A percentile compares a stretch with the other conserved stretches of the same genome.
phyloP scores from a whole-genome alignment of 1,140 invertebrate species.

The Rhyacophila brunnea region DNA sequence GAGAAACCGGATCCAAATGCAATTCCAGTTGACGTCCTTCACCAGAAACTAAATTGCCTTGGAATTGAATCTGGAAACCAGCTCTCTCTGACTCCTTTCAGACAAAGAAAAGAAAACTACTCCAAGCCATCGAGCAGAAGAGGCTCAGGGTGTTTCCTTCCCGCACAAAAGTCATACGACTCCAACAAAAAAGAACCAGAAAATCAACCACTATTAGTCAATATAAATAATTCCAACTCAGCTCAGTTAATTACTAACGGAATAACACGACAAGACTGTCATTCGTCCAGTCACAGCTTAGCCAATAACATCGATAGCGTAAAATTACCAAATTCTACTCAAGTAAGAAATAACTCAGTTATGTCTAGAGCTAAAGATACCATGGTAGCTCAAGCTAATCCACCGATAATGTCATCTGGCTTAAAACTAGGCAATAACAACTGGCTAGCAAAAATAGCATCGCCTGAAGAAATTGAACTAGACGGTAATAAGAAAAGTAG shows the following conservation, averaged over 20 bases:
- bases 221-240: constrained; percentile 41
- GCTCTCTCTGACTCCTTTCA: constrained; percentile 48
- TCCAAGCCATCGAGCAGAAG: constrained; percentile 48
- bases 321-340: background rate
- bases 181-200: constrained; percentile 38
- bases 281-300: constrained; percentile 45
- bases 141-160: constrained; percentile 41
- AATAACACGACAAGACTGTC: constrained; percentile 39
- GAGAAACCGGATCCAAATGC: constrained; percentile 52
- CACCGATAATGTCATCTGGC: constrained; percentile 7
- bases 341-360: background rate
- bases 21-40: background rate
- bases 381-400: background rate
- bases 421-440: constrained; percentile 51
- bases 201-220: constrained; percentile 43
- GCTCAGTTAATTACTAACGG: constrained; percentile 47
- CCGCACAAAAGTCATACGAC: constrained; percentile 32
- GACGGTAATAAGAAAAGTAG: constrained; percentile 40
- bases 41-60: constrained; percentile 31
- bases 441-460: constrained; percentile 48
- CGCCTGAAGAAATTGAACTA: constrained; percentile 49
- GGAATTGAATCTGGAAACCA: constrained; percentile 41
- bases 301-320: constrained; percentile 37
- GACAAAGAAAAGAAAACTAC: constrained; percentile 43
- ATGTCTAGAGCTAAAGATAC: constrained; percentile 5